Conservation (phyloP, 2,888 invertebrate species). For the Caradrina clavipalpis region DNA sequence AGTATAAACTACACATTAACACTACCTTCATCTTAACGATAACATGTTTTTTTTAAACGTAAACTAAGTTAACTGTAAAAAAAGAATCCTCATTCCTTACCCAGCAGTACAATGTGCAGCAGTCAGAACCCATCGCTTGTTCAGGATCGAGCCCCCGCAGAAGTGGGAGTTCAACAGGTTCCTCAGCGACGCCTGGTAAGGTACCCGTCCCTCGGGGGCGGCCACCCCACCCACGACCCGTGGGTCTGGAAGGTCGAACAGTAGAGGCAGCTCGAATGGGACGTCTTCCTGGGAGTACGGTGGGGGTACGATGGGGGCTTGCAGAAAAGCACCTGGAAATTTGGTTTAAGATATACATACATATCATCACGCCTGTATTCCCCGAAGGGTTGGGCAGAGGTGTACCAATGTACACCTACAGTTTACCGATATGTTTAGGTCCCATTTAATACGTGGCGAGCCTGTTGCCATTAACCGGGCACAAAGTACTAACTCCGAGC, state of each 20-base stretch:
- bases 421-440: no score
- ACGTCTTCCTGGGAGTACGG: conserved; percentile 6
- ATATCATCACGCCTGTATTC: no score
- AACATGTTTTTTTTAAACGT: no score
- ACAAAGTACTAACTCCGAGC: no score
- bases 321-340: conserved; percentile 38
- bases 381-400: no score
- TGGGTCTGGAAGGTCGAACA: conserved; percentile 20
- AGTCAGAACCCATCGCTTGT: conserved; percentile 84
- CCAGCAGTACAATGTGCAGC: conserved; percentile 87
- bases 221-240: conserved; percentile 85
- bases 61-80: no score
- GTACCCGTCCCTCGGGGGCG: conserved; percentile 83
- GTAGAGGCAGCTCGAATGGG: conserved; percentile 13
- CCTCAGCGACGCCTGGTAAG: conserved; percentile 87
- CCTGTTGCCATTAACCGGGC: no score
- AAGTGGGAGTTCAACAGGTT: conserved; percentile 78
- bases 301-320: conserved; percentile 18
- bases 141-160: conserved; percentile 87
- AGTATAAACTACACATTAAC: no score
- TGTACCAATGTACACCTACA: no score
- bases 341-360: not conserved
- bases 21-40: no score
- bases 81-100: conserved; percentile 67
- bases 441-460: no score